Conservation (phyloP, 2,797 vertebrate genomes). For the Apogon talboti region DNA sequence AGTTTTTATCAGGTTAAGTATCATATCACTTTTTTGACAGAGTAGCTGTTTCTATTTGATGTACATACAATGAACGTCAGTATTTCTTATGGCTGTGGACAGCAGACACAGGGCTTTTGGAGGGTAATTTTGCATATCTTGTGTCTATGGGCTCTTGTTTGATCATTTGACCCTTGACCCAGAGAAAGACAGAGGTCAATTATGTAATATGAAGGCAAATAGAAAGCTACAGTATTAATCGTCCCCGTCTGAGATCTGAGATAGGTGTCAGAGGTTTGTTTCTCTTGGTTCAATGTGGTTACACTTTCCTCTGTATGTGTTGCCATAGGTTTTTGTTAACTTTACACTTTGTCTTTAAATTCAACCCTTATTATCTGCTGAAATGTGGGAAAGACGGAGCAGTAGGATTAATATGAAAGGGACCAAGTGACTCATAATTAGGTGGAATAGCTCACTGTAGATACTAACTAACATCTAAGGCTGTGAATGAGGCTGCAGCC, state of each 20-base stretch:
- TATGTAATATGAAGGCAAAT: slow-evolving; percentile 16
- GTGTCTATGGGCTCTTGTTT: slow-evolving; percentile 80
- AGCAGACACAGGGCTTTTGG: slow-evolving; percentile 41
- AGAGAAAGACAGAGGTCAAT: slow-evolving; percentile 13
- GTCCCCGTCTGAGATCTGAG: slow-evolving; percentile 10
- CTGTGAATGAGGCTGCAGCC: slow-evolving; percentile 9
- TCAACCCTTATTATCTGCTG: slow-evolving; percentile 17
- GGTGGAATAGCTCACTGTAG: neutral
- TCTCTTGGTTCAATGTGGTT: too few species aligned
- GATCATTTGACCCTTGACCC: slow-evolving; percentile 25
- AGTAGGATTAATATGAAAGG: slow-evolving; percentile 20
- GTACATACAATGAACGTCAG: slow-evolving; percentile 71
- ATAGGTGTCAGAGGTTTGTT: slow-evolving; percentile 5
- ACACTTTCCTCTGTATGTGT: neutral
- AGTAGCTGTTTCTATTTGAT: slow-evolving; percentile 74
- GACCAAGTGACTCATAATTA: slow-evolving; percentile 16
- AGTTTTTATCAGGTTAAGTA: slow-evolving; percentile 77
- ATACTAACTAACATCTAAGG: neutral
- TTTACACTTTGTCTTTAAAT: slow-evolving; percentile 21
- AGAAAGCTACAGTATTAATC: neutral
- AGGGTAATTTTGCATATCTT: slow-evolving; percentile 94
- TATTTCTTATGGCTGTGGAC: slow-evolving; percentile 45
- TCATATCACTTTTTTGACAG: slow-evolving; percentile 61
- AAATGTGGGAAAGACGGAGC: slow-evolving; percentile 15
- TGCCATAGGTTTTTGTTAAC: neutral